These are phyloP conservation scores for Globia sparganii DNA, from an alignment of 2,888 invertebrate genomes.

Conservation along the genomic window DNA sequence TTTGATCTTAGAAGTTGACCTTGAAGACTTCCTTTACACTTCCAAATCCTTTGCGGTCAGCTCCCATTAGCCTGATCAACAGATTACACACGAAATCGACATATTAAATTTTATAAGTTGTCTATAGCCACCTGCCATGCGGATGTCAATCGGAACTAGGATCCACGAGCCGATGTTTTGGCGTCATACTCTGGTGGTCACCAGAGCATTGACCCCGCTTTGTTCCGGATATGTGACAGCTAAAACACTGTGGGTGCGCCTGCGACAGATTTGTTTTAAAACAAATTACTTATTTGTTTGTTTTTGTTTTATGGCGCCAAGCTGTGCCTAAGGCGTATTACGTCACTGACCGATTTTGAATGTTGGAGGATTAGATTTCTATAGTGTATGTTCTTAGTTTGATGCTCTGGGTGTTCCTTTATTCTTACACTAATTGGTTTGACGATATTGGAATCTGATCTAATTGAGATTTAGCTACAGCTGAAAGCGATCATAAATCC, in stretches of 20 bases:
- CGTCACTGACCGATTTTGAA: slow-evolving; percentile 4
- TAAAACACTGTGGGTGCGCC: slow-evolving; percentile 65
- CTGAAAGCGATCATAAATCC: not conserved
- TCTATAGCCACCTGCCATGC: slow-evolving; percentile 24
- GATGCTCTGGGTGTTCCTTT: not conserved
- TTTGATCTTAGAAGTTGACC: not conserved
- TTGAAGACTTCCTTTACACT: not conserved
- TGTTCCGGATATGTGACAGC: slow-evolving; percentile 86
- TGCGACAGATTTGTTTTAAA: slow-evolving; percentile 60
- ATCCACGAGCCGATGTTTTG: slow-evolving; percentile 75
- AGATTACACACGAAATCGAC: slow-evolving; percentile 10
- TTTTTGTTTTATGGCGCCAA: slow-evolving; percentile 45
- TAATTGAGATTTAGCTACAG: not conserved
- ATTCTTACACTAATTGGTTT: not conserved
- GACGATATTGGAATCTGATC: not conserved
- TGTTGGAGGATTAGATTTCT: not conserved
- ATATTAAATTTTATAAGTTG: not conserved
- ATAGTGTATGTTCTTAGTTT: not conserved
- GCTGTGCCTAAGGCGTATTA: slow-evolving; percentile 14
- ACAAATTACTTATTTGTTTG: slow-evolving; percentile 38
- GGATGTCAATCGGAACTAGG: slow-evolving; percentile 64
- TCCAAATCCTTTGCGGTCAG: not conserved
- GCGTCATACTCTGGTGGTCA: slow-evolving; percentile 78
- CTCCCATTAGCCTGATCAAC: slow-evolving; percentile 20
- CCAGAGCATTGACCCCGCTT: slow-evolving; percentile 81